Base-by-base conservation (phyloP, 2,797 vertebrate species). In the Dryobates pubescens region DNA sequence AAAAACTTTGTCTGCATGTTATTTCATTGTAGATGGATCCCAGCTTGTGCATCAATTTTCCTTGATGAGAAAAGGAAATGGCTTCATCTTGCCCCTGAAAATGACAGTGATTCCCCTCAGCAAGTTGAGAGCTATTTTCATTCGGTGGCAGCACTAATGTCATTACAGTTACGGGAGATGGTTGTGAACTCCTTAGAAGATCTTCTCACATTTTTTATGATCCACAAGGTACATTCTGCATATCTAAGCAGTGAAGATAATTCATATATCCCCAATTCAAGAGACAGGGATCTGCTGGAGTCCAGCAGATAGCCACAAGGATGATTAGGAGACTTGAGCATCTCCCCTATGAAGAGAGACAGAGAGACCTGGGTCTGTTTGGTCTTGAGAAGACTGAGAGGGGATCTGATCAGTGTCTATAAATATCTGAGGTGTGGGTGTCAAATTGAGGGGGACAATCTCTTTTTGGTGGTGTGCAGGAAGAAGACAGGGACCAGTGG, bases 71-170 rank as follows among this genome's bases (percentile, higher is more conserved):
- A 97, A 86, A 94, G 97, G 5, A 86, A 94, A 9, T 99, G 99
- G 98, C 80, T 98, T 75, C 96, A 96, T 62, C 96, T 98, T 71
- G 97, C 98, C 84, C 98, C 98, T 29, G 68, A 96, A 74, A 98
- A 78, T 5, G 93, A 97, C 53, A 54, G 82, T 1, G 97, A 95
- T 73, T 97, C 97, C 49, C 97, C 97, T 18, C 82, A 87, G 32
- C 90, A 9, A 54, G 94, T 98, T 59, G 97, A 98, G 73, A 97
- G 98, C 89, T 98, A 98, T 96, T 99, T 99, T 95, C 96, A 71
- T 93, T 98, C 98, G 0, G 98, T 98, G 61, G 98, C 98, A 24
- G 93, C 98, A 38, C 97, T 99, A 29, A 99, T 99, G 99, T 99
- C 99, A 0, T 90, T 98, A 56, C 99, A 99, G 62, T 97, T 99